Base-by-base conservation (phyloP, 2,888 invertebrate species). In the Lycia hirtaria region DNA sequence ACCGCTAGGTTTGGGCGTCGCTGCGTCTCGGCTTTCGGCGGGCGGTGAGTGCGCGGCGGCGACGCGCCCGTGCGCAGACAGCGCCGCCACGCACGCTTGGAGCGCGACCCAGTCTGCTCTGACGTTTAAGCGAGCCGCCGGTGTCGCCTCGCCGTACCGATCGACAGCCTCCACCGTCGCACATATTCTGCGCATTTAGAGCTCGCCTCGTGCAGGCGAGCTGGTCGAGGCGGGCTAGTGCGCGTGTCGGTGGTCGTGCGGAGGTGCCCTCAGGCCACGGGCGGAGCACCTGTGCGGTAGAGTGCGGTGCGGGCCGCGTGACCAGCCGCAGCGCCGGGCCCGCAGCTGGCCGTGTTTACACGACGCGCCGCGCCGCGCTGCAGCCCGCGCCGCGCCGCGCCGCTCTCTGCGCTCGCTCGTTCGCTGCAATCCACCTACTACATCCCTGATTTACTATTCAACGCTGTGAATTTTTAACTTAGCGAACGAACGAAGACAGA, bases 1-100 rank as follows among this genome's bases (percentile, higher is more conserved):
- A 81, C 83, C 75, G 83, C 79, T 87, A 84, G 85, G 85, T 85
- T 88, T 87, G 91, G 90, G 90, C 91, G 91, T 90, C 91, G 88
- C 87, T 89, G 85, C 90, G 91, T 91, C 89, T 90, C 88, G 85
- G 87, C 84, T 81, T 78, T 82, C 81, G 85, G 85, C 76, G 81
- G 82, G 75, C 76, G 81, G 81, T 71, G 78, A 85, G 85, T 82
- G 87, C 83, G 85, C 84, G 81, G 77, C 78, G 75, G 81, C 82
- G 79, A 85, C 82, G 75, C 81, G 80, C 73, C 75, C 78, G 80
- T 88, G 88, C 88, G 88, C 89, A 86, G 80, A 73, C 77, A 73
- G 81, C 47, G 51, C 47, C 57, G 52, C 86, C 87, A 87, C 88
- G 88, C 85, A 87, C 91, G 85, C 86, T 85, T 81, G 78, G 78